Conservation (phyloP, 1,140 invertebrate genomes). For the Gryon sp. region DNA sequence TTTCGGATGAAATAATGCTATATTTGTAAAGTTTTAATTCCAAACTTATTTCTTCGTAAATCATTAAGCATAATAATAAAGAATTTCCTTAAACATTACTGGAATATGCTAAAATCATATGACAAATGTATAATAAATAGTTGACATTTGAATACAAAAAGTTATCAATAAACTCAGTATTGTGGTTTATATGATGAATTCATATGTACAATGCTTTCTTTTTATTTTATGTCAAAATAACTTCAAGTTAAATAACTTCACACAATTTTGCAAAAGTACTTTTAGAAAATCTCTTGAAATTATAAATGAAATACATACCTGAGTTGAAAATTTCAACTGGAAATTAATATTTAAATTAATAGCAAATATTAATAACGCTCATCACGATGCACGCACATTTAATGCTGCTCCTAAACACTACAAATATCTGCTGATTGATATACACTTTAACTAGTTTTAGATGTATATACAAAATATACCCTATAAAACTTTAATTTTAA, state of each 20-base stretch:
- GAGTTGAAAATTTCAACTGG: slow-evolving; percentile 38
- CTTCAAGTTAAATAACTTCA: too few species aligned
- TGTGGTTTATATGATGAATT: too few species aligned
- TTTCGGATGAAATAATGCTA: slow-evolving; percentile 48
- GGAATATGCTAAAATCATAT: too few species aligned
- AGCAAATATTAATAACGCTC: slow-evolving; percentile 69
- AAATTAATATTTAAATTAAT: slow-evolving; percentile 62
- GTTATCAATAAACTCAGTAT: too few species aligned
- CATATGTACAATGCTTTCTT: too few species aligned
- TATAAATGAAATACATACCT: slow-evolving; percentile 44
- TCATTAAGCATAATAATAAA: slow-evolving; percentile 60
- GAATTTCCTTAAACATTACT: slow-evolving; percentile 37
- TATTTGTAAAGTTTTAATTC: slow-evolving; percentile 36
- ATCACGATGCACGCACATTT: slow-evolving; percentile 63
- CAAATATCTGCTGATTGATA: too few species aligned
- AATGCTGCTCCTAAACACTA: slow-evolving; percentile 51
- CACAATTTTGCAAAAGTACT: slow-evolving; percentile 49
- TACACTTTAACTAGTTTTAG: too few species aligned
- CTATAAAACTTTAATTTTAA: too few species aligned
- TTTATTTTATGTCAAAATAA: too few species aligned
- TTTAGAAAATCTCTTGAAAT: slow-evolving; percentile 35
- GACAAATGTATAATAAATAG: too few species aligned
- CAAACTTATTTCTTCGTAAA: slow-evolving; percentile 42
- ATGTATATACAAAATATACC: too few species aligned
- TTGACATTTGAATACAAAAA: too few species aligned